Percentiles rank a stretch among this genome's conserved stretches.
These are phyloP conservation scores for Tor tambroides DNA, from an alignment of 2,113 vertebrate species.

Conservation along the genomic window DNA sequence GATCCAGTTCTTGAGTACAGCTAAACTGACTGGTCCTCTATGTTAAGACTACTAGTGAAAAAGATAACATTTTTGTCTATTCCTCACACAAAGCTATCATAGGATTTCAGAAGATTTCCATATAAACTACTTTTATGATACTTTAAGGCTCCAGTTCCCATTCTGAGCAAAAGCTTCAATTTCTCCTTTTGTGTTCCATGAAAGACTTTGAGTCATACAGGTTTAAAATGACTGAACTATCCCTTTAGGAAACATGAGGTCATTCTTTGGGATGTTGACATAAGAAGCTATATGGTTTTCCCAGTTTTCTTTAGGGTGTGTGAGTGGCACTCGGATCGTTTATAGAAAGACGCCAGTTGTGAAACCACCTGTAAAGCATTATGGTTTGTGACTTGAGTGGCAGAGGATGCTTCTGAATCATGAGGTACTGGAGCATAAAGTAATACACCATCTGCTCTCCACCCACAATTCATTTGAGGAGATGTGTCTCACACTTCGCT, in stretches of 20 bases:
- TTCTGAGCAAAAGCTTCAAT: not conserved
- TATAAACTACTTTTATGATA: not conserved
- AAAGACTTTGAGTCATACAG: not conserved
- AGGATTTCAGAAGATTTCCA: not conserved
- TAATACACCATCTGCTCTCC: constrained; percentile 36
- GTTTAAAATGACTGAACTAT: not conserved
- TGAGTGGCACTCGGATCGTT: constrained; percentile 12
- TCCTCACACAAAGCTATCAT: not conserved
- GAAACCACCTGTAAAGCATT: constrained; percentile 52
- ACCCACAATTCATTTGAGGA: not conserved
- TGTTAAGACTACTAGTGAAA: not conserved
- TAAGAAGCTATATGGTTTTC: not conserved
- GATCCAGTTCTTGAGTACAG: not conserved
- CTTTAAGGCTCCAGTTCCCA: not conserved
- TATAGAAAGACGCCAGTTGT: constrained; percentile 43
- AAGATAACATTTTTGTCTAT: not conserved
- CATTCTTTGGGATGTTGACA: not conserved
- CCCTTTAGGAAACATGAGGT: not conserved
- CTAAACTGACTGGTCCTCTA: not conserved
- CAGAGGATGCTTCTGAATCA: constrained; percentile 28
- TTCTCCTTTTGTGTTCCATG: not conserved
- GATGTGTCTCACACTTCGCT: not conserved
- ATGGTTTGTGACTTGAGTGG: constrained; percentile 1
- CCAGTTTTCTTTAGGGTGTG: not conserved
- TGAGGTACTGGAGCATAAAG: constrained; percentile 16